Base-by-base conservation (phyloP, 2,888 invertebrate genomes). In the Torymus tubicola region DNA sequence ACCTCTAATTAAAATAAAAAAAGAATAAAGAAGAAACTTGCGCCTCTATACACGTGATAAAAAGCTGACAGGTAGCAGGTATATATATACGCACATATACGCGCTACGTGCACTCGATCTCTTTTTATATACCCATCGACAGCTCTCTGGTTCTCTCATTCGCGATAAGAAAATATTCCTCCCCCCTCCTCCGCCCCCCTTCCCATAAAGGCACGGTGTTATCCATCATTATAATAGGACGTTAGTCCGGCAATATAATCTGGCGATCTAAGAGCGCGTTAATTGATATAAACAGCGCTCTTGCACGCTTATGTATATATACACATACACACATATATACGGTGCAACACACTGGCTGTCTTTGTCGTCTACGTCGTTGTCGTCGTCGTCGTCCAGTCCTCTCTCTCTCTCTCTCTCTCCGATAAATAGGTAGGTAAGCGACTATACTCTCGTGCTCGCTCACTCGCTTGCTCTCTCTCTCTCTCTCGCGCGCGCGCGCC, bases 341-440 rank as follows among this genome's bases (percentile, higher is more conserved):
- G n/a, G 3, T 3, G 53, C 53, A 21, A 12, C 42, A 18, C 55
- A 21, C 42, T 42, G 8, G 53, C 58, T 57, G 64, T 68, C 55
- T 16, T 24, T 52, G 60, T 72, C 53, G 60, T 67, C 18, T 71
- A 42, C 69, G 63, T 61, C 57, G 68, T 60, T 50, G 68, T 60
- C 65, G 72, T 52, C 78, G 67, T 60, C 67, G 52, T 67, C 53
- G 67, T 67, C 18, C 50, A 52, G 18, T 16, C 52, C 67, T 42
- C 58, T 50, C n/a, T 16, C 16, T 52, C 65, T 21, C 68, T 24
- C 16, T 11, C 63, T 55, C 31, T 55, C 58, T 58, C 55, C 70
- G 78, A 81, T 78, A 81, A 75, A 78, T 78, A 79, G 79, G 69
- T 78, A 73, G 78, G 78, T 73, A 71, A 80, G 75, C 74, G 69